Percentiles rank a stretch among this genome's conserved stretches.
These are phyloP conservation scores for Rana temporaria DNA, from an alignment of 2,113 vertebrate species.

Conservation along the genomic window DNA sequence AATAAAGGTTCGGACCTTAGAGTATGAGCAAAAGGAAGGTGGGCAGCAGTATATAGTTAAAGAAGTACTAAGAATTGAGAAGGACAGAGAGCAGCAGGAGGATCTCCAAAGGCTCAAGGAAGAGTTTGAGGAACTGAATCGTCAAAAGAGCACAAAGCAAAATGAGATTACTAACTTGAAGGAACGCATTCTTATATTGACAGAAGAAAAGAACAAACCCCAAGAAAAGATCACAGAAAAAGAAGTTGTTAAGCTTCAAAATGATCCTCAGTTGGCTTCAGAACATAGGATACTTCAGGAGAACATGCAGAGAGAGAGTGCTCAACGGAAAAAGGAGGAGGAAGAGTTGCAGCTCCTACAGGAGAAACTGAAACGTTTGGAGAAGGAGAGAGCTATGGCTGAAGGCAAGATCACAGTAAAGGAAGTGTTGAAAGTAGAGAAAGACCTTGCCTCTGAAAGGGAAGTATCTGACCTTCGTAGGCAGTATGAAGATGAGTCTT, in stretches of 20 bases:
- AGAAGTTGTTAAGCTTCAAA: constrained; percentile 91
- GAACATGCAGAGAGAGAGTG: constrained; percentile 76
- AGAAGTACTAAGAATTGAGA: constrained; percentile 93
- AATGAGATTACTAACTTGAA: constrained; percentile 82
- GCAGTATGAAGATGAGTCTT: constrained; percentile 87
- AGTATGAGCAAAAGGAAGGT: constrained; percentile 83
- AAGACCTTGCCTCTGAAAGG: constrained; percentile 82
- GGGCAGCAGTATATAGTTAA: constrained; percentile 94
- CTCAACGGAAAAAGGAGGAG: constrained; percentile 81
- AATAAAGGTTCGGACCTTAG: constrained; percentile 76
- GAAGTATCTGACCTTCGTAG: constrained; percentile 85
- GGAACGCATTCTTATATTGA: constrained; percentile 81
- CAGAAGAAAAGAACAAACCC: constrained; percentile 82
- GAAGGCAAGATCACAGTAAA: constrained; percentile 94
- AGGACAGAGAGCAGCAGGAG: constrained; percentile 87
- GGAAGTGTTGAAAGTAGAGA: constrained; percentile 95
- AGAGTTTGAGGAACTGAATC: constrained; percentile 85
- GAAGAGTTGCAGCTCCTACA: constrained; percentile 90
- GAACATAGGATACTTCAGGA: constrained; percentile 85
- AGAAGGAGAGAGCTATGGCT: constrained; percentile 91
- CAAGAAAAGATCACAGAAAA: constrained; percentile 89
- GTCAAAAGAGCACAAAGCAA: constrained; percentile 84
- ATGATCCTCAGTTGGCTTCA: constrained; percentile 88
- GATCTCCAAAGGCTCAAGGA: constrained; percentile 86
- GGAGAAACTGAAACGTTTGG: constrained; percentile 86